A percentile compares a stretch with the other conserved stretches of the same genome.
phyloP scores from a whole-genome alignment of 2,113 vertebrate genomes.

The Heterotilapia buettikoferi region DNA sequence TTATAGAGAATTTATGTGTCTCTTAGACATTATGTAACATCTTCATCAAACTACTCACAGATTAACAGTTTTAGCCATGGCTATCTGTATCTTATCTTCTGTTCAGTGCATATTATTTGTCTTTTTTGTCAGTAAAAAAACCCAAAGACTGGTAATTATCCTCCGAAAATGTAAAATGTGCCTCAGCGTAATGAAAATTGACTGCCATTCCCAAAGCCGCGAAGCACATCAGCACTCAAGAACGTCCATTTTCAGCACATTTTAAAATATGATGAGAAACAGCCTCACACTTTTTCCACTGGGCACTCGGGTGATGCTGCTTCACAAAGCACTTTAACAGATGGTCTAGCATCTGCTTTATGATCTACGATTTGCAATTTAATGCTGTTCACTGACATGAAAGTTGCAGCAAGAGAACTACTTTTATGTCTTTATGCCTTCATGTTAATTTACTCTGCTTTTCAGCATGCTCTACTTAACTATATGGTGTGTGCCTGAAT shows the following conservation, averaged over 20 bases:
- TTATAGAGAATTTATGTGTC: background rate
- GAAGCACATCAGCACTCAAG: background rate
- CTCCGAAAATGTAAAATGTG: background rate
- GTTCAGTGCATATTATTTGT: background rate
- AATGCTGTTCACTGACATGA: slow-evolving; percentile 54
- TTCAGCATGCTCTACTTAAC: slow-evolving; percentile 30
- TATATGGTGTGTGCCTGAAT: background rate
- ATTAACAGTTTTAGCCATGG: background rate
- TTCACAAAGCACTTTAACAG: slow-evolving; percentile 68
- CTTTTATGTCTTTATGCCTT: slow-evolving; percentile 52
- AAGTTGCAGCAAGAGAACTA: slow-evolving; percentile 44
- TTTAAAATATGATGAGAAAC: slow-evolving; percentile 42
- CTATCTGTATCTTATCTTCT: background rate
- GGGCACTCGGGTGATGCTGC: slow-evolving; percentile 34
- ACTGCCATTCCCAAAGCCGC: background rate
- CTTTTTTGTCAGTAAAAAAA: background rate
- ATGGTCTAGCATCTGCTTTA: slow-evolving; percentile 68
- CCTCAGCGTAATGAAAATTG: slow-evolving; percentile 2
- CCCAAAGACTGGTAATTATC: background rate
- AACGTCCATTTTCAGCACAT: slow-evolving; percentile 6
- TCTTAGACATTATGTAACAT: background rate
- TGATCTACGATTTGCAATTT: slow-evolving; percentile 64
- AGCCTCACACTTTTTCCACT: slow-evolving; percentile 48
- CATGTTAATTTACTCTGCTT: slow-evolving; percentile 32
- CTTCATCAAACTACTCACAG: background rate